Evolutionary conservation across 2,888 invertebrate species (phyloP).

Genomic region (Ommatoiulus sabulosus): DNA sequence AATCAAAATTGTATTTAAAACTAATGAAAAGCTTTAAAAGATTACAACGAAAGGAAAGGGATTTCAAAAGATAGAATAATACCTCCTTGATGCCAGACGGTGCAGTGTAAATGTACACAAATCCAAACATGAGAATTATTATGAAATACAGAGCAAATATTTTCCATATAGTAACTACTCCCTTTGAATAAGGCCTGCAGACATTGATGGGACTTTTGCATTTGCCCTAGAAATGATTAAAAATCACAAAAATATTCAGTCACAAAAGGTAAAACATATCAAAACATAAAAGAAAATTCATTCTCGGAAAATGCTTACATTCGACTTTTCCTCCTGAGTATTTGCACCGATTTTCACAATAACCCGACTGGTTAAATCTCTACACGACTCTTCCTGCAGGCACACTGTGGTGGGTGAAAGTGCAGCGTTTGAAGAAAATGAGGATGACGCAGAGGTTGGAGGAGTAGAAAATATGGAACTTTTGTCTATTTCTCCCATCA

Average conservation of each 20-base stretch:
- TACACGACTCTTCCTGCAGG: background rate
- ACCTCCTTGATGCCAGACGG: slow-evolving; percentile 13
- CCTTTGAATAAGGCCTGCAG: slow-evolving; percentile 22
- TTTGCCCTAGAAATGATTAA: background rate
- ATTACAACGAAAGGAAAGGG: too few species aligned
- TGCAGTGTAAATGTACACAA: slow-evolving; percentile 45
- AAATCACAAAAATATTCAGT: background rate
- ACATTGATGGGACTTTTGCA: background rate
- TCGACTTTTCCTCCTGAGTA: background rate
- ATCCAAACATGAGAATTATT: slow-evolving; percentile 47
- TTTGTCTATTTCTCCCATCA: slow-evolving; percentile 45
- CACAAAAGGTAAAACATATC: background rate
- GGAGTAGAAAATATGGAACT: slow-evolving; percentile 35
- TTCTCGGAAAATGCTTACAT: background rate
- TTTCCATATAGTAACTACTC: slow-evolving; percentile 9
- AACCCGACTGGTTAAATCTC: background rate
- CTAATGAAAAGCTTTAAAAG: too few species aligned
- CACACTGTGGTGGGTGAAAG: slow-evolving; percentile 20
- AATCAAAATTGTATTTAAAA: too few species aligned
- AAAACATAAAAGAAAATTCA: background rate
- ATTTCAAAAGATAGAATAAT: too few species aligned
- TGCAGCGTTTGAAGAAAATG: slow-evolving; percentile 8
- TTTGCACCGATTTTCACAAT: background rate
- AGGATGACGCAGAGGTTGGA: slow-evolving; percentile 18
- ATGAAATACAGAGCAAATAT: slow-evolving; percentile 32